These are phyloP conservation scores for Xiphorhynchus elegans DNA, from an alignment of 2,113 vertebrate genomes.

Conservation along the genomic window DNA sequence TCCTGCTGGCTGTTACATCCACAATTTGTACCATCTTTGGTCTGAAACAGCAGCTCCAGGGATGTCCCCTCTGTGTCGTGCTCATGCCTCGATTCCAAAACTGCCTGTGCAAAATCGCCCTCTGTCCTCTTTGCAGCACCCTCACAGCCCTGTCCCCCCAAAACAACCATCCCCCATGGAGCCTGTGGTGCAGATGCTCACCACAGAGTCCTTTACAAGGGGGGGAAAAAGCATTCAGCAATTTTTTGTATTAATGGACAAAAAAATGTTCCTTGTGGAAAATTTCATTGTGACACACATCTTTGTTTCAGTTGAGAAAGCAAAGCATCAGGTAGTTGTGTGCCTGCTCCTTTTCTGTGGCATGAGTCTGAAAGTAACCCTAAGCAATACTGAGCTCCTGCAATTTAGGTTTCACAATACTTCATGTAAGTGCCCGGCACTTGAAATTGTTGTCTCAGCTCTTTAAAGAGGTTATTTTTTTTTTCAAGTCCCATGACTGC, in stretches of 20 bases:
- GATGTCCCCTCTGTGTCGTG: background rate
- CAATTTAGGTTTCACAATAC: conserved; percentile 5
- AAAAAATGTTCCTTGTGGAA: background rate
- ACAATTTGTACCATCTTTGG: background rate
- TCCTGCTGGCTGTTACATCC: background rate
- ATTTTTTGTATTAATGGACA: background rate
- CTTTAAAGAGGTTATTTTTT: background rate
- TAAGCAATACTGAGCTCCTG: background rate
- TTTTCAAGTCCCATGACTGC: background rate
- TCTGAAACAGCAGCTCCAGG: background rate
- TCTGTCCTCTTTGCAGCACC: background rate
- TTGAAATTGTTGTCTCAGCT: conserved; percentile 20
- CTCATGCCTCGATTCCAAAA: background rate
- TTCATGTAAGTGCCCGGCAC: background rate
- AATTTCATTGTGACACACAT: background rate
- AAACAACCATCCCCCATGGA: rapidly evolving
- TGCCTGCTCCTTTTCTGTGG: background rate
- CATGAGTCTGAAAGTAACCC: background rate
- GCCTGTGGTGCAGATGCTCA: rapidly evolving
- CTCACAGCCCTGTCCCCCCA: rapidly evolving
- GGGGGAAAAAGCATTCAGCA: background rate
- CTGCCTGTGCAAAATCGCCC: rapidly evolving
- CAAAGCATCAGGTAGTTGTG: background rate
- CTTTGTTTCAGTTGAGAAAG: background rate
- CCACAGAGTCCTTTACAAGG: background rate